A percentile compares a stretch with the other conserved stretches of the same genome.
These are phyloP conservation scores for Leptinotarsa haldemani DNA, from an alignment of 2,888 invertebrate genomes.

Conservation along the genomic window DNA sequence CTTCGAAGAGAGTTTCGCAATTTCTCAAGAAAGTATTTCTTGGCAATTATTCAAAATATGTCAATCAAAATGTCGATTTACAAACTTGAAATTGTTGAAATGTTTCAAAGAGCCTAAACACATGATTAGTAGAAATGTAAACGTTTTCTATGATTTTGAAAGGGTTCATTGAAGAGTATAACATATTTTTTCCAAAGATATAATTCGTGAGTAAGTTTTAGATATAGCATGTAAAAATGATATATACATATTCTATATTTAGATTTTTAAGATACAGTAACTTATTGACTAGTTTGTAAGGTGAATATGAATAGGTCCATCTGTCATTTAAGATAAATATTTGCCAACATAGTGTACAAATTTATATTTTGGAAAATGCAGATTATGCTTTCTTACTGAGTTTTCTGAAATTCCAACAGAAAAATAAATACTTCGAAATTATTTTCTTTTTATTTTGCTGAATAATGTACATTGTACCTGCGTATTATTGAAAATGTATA, in stretches of 20 bases:
- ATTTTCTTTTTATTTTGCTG: conserved; percentile 23
- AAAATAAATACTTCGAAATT: conserved; percentile 30
- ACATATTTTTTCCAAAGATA: conserved; percentile 49
- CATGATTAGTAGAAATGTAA: conserved; percentile 22
- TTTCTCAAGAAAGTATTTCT: conserved; percentile 35
- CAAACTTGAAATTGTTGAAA: conserved; percentile 40
- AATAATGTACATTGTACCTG: conserved; percentile 41
- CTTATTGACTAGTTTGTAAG: conserved; percentile 55
- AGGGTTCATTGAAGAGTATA: conserved; percentile 34
- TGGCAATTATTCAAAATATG: conserved; percentile 38
- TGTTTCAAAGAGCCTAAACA: conserved; percentile 48
- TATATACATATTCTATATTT: conserved; percentile 45
- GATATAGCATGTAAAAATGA: conserved; percentile 43
- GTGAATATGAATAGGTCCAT: conserved; percentile 43
- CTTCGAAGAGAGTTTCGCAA: conserved; percentile 5
- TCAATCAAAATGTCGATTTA: conserved; percentile 45
- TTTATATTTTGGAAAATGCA: conserved; percentile 16
- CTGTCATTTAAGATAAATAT: conserved; percentile 23
- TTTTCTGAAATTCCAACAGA: conserved; percentile 11
- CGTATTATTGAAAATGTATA: conserved; percentile 43
- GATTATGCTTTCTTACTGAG: background rate
- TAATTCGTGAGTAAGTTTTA: conserved; percentile 41
- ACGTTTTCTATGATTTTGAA: conserved; percentile 32
- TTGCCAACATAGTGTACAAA: conserved; percentile 34
- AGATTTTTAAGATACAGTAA: conserved; percentile 54